These are phyloP conservation scores for Redunca redunca DNA, from an alignment of 2,113 vertebrate genomes.

Conservation along the genomic window DNA sequence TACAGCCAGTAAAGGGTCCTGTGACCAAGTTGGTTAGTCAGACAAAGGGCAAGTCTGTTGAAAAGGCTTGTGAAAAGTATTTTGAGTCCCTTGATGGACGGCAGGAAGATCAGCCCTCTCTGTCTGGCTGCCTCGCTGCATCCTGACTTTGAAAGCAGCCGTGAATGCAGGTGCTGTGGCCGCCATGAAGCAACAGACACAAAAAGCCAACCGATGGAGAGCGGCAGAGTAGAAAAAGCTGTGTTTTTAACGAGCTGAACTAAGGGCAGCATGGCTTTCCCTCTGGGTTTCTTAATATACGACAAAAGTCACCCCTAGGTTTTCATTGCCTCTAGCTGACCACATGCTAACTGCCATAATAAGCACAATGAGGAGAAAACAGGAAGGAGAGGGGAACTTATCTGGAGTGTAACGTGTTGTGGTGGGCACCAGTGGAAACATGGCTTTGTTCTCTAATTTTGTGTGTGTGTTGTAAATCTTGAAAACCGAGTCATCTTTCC, in stretches of 20 bases:
- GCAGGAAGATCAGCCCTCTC: background rate
- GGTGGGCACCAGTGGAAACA: background rate
- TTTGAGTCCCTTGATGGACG: background rate
- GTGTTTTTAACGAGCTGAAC: background rate
- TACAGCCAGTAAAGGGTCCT: background rate
- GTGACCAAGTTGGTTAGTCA: background rate
- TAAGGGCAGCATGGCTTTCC: background rate
- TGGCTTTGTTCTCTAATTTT: background rate
- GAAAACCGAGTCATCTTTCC: background rate
- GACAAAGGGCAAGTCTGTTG: background rate
- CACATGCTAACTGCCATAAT: background rate
- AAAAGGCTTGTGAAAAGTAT: background rate
- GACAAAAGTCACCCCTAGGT: background rate
- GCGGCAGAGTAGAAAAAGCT: background rate
- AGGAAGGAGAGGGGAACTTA: background rate
- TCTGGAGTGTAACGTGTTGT: background rate
- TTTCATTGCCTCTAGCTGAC: background rate
- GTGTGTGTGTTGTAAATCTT: background rate
- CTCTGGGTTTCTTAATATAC: background rate
- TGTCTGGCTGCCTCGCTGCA: background rate
- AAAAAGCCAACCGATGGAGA: background rate
- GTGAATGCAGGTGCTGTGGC: background rate
- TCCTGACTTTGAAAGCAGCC: background rate
- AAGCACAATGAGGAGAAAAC: background rate
- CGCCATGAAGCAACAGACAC: background rate